phyloP scores from a whole-genome alignment of 1,140 invertebrate genomes.

The Pristionchus pacificus region DNA sequence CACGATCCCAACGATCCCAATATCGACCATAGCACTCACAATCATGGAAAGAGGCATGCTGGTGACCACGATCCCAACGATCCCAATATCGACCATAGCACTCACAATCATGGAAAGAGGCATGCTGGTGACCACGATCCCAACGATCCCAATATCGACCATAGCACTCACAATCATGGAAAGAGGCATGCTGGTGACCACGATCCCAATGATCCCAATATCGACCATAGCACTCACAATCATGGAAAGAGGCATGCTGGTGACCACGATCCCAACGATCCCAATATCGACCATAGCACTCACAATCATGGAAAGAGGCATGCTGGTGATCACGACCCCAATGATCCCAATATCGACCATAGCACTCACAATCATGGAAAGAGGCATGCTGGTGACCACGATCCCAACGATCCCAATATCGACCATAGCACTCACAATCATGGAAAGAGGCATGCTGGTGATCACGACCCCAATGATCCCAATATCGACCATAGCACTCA shows the following conservation, averaged over 20 bases:
- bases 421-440: background rate
- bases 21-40: background rate
- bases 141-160: background rate
- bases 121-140: background rate
- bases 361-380: background rate
- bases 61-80: background rate
- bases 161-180: background rate
- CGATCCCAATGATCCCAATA: background rate
- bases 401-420: background rate
- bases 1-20: background rate
- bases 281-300: background rate
- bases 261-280: background rate
- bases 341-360: background rate
- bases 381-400: too few species aligned
- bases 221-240: background rate
- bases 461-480: background rate
- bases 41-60: background rate
- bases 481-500: background rate
- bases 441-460: too few species aligned
- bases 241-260: too few species aligned
- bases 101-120: background rate
- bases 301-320: background rate
- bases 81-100: background rate
- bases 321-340: background rate
- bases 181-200: too few species aligned